Evolutionary conservation across 2,888 invertebrate genomes (phyloP).

Genomic region (Phyto melanocephala): DNA sequence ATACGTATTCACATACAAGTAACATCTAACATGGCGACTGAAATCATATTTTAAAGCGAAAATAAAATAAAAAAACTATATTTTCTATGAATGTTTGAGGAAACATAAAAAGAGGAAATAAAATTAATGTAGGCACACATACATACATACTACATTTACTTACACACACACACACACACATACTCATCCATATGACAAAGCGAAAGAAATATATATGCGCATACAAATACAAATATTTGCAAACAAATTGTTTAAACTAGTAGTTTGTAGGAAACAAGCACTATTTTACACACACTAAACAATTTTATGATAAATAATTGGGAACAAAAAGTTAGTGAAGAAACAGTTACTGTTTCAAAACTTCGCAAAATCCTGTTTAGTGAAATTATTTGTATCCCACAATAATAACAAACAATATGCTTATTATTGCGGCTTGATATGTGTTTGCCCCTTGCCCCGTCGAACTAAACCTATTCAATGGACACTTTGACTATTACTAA

Average conservation of each 20-base stretch:
- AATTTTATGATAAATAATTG: no score
- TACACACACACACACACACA: background rate
- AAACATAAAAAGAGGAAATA: conserved; percentile 2
- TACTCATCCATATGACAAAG: background rate
- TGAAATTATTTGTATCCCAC: no score
- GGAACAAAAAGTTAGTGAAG: no score
- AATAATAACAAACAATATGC: no score
- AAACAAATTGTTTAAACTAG: conserved; percentile 45
- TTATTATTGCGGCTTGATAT: no score
- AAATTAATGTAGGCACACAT: conserved; percentile 32
- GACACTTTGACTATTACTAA: no score
- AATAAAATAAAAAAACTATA: conserved; percentile 3
- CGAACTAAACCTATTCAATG: no score
- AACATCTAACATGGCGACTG: background rate
- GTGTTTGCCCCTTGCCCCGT: no score
- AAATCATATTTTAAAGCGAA: conserved; percentile 12
- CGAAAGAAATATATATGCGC: conserved; percentile 36
- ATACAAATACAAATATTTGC: conserved; percentile 55
- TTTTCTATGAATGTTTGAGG: background rate
- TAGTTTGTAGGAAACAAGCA: background rate
- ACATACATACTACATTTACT: background rate
- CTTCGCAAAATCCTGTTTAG: no score
- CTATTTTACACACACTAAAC: background rate
- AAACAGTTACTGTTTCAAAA: no score
- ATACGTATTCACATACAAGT: background rate